These are phyloP conservation scores for Eumeta japonica DNA, from an alignment of 1,140 invertebrate species.

Conservation along the genomic window DNA sequence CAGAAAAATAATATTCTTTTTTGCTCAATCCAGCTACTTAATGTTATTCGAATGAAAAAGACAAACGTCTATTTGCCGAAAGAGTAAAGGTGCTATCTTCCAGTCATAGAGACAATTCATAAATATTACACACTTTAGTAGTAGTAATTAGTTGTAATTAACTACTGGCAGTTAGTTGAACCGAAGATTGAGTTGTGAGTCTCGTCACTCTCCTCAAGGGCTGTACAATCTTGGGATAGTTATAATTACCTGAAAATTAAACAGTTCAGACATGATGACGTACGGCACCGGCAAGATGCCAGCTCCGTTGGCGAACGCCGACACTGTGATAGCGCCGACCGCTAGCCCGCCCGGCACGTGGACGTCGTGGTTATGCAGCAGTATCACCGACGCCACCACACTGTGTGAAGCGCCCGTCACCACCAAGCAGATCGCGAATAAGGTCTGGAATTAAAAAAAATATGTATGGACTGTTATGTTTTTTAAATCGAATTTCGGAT, in stretches of 20 bases:
- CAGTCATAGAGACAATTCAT: no score
- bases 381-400: slow-evolving; percentile 15
- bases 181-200: no score
- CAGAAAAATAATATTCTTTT: no score
- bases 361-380: slow-evolving; percentile 15
- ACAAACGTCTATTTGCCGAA: no score
- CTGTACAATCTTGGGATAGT: no score
- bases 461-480: not conserved
- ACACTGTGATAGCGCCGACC: slow-evolving; percentile 19
- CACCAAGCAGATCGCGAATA: slow-evolving; percentile 15
- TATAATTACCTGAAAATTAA: slow-evolving; percentile 29
- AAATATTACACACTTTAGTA: no score
- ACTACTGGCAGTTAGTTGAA: no score
- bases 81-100: not conserved
- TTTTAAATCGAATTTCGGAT: no score
- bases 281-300: slow-evolving; percentile 23
- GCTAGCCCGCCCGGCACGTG: slow-evolving; percentile 26
- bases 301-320: slow-evolving; percentile 18
- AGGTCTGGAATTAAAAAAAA: slow-evolving; percentile 21
- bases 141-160: no score
- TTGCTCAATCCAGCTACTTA: no score
- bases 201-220: no score
- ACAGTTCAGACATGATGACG: slow-evolving; percentile 33
- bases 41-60: no score
- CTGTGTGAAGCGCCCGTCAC: slow-evolving; percentile 14